Evolutionary conservation across 2,888 invertebrate species (phyloP), one percentile per base, ranked within the genome.

Genomic region (Agonopterix heracliana): DNA sequence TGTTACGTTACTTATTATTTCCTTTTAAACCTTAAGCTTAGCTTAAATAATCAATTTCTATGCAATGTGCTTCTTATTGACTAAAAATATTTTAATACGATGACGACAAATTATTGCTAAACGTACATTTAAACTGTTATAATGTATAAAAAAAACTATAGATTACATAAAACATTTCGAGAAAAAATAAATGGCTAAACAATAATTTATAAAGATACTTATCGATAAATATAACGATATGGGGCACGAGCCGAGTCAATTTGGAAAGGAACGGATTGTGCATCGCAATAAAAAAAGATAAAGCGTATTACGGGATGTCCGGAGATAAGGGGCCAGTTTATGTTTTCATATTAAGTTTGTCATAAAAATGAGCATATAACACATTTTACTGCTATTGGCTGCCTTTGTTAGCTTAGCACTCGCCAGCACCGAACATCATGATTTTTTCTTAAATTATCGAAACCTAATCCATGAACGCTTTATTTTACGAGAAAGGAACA

Each of bases 231-330:
- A 26, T 41, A 49, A 47, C 43, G 46, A 26, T 44, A 47, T 54
- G 57, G 47, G 53, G 50, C 50, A 52, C 58, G 57, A 57, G 56
- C 61, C 59, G 62, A 62, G 61, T 55, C 64, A 63, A 64, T 60
- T 62, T 63, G 61, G 63, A 71, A 70, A 70, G 69, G 63, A 74
- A 74, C 66, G 75, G 71, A 77, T 75, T 78, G 74, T 71, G 64
- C 71, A 71, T 68, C 61, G 69, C 73, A 74, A 78, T 79, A 80
- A 80, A 80, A 78, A 74, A 71, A 76, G 73, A 78, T 75, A 74
- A 74, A 74, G 69, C 73, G 71, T 78, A 80, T 80, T 80, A 78
- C 72, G 77, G 78, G 73, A 78, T 68, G 80, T 78, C 77, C 74
- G 70, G 71, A 78, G 78, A 80, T 78, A 81, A 78, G 73, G 66